Base-by-base conservation (phyloP, 1,140 invertebrate genomes). In the Carposina sasakii region DNA sequence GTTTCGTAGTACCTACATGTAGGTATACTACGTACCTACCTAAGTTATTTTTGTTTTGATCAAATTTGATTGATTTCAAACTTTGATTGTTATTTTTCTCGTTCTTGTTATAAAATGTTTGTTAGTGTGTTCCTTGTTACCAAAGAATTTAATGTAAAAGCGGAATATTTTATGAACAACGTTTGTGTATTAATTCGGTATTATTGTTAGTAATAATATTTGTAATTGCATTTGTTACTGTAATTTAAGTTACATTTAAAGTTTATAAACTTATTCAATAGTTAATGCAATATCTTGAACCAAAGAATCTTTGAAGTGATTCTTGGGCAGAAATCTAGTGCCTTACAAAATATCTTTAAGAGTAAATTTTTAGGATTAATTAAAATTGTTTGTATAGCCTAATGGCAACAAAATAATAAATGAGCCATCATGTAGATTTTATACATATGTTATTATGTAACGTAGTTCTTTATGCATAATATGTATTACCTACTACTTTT, bases 151-250 rank as follows among this genome's bases (percentile, higher is more conserved):
- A 71, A 68, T 61, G 36, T 15, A 1, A 22, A 13, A 33, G 9
- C 60, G 59, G 52, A 57, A 60, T 59, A 57, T 55, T 53, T 48
- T 39, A 24, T 28, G 52, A 42, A 16, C 39, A 68, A 60, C 57
- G 51, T 54, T 63, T n/a, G n/a, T 69, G 71, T 81, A 77, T 79
- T 76, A 71, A 62, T 64, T 62, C 71, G 75, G 76, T 81, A 81
- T 82, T 79, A 65, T 63, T 79, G 67, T 77, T 76, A 53, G 71
- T 68, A 48, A 74, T 64, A 58, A 60, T 65, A 70, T 67, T 64
- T 70, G n/a, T n/a, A n/a, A n/a, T 69, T 83, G 79, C 79, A 83
- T 83, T 83, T 83, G 79, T 83, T 82, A 78, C 55, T 76, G 60
- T 78, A 78, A 73, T 65, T 52, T 82, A 82, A 81, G 76, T 77